These are phyloP conservation scores for Tipula lateralis DNA, from an alignment of 2,888 invertebrate species.

Conservation along the genomic window DNA sequence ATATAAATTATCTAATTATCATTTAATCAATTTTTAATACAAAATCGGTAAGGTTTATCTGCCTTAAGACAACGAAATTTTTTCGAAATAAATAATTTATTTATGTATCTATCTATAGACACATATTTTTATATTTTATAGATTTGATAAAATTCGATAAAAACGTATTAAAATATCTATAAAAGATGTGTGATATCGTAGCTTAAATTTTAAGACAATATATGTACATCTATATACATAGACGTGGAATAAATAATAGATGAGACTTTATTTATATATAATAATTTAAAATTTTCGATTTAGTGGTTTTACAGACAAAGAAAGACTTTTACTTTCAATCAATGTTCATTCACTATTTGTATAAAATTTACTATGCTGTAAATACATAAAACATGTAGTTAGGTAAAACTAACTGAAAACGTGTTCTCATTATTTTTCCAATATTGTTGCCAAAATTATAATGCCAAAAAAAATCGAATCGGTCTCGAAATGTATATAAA, in stretches of 20 bases:
- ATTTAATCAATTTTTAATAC: not conserved
- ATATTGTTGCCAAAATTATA: not conserved
- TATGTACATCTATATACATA: too few relatives aligned
- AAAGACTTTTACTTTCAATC: not conserved
- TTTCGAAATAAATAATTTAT: not conserved
- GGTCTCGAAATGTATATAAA: not conserved
- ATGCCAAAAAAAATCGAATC: not conserved
- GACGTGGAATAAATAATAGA: not conserved
- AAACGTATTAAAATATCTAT: not conserved
- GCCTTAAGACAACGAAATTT: not conserved
- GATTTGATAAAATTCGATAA: not conserved
- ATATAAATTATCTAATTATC: conserved; percentile 1
- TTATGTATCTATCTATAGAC: not conserved
- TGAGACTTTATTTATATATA: not conserved
- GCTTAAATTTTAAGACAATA: not conserved
- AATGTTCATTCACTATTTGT: not conserved
- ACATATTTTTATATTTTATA: not conserved
- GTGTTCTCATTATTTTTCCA: not conserved
- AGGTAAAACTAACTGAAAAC: not conserved
- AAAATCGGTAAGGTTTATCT: not conserved
- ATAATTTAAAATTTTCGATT: not conserved
- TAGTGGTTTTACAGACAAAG: too few relatives aligned
- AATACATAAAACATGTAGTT: too few relatives aligned
- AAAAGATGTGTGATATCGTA: conserved; percentile 2
- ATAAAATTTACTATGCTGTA: not conserved